Evolutionary conservation across 2,888 invertebrate genomes (phyloP), one percentile per base, ranked within the genome.

Genomic region (Drosophila histrio): DNA sequence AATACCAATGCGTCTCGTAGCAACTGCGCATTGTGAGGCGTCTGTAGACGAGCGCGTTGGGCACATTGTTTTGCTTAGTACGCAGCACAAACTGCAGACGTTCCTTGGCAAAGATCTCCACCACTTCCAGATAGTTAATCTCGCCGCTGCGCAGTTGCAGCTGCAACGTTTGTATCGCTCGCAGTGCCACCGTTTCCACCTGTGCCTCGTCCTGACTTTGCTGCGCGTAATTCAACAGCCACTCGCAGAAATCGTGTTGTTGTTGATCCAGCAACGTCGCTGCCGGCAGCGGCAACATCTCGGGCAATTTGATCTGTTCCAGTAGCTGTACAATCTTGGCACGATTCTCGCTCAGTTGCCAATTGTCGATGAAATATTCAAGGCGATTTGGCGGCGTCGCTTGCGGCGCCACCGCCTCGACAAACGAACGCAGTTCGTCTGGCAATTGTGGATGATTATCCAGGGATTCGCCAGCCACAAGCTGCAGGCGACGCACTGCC

Each of bases 291-390:
- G 77, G 50, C 5, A 67, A n/a, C 22, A 77, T 63, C 8, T 53
- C 63, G 0, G 89, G 88, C 32, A 96, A 88, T 83, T 93, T 93
- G 6, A 95, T 89, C 22, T 91, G 91, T 39, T 92, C 91, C 89
- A 96, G 91, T 57, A 94, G 91, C 28, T 91, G 87, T 72, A 92
- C 93, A 6, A 96, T 90, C 28, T 92, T 90, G 0, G 89, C 89
- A 19, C 93, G 92, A 71, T 94, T 93, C 7, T 54, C 47, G 91
- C 28, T 91, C 79, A 70, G 92, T 74, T 93, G 94, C 92, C 94
- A 95, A 81, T 93, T 93, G 17, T 91, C 91, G 0, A 95, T 93
- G 73, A 96, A 95, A 89, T 95, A 94, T 89, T 95, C 95, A 77
- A 94, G 94, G 28, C 68, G 72, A 34, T 93, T 93, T 71, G 94